Evolutionary conservation across 2,797 vertebrate species (phyloP), one percentile per base, ranked within the genome.

Genomic region (Trematomus bernacchii): DNA sequence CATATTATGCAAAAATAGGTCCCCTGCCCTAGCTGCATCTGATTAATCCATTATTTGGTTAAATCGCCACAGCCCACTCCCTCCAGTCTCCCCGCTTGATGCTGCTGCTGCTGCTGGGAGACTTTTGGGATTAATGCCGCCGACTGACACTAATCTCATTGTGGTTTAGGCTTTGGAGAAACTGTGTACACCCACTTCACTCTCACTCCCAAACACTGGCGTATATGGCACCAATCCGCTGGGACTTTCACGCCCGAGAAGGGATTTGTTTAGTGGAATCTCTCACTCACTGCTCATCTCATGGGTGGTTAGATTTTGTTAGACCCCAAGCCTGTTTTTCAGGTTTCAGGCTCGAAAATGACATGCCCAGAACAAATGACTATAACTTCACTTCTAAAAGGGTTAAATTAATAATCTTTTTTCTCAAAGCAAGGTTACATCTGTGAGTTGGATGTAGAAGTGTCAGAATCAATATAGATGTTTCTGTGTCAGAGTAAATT

Each of bases 121-220:
- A 88, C 91, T 90, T 79, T 79, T 87, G 89, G 93, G 94, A 95
- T 95, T 95, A 95, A 91, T 83, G 86, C 87, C 87, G 90, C 80
- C 91, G 91, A 88, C 87, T 93, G 93, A 93, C 93, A 85, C 91
- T 95, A 94, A 95, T 95, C 95, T 93, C 91, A 94, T 91, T 94
- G 92, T 92, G 91, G 89, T 85, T 75, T 82, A 91, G 80, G 93
- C 90, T 95, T 94, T 94, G 88, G 89, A 91, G 83, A 91, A 91
- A 90, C 89, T 73, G 75, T 74, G 78, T 76, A 78, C 87, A 88
- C 82, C 87, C 86, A 86, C 91, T 88, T 92, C 84, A 92, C 91
- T 90, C 89, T 94, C 87, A 74, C 91, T 88, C 60, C 77, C 79
- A 81, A 91, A 89, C 82, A 87, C 80, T 66, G 43, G 14, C 69